These are phyloP conservation scores for Gonioctena quinquepunctata DNA, from an alignment of 1,140 invertebrate species.

Conservation along the genomic window DNA sequence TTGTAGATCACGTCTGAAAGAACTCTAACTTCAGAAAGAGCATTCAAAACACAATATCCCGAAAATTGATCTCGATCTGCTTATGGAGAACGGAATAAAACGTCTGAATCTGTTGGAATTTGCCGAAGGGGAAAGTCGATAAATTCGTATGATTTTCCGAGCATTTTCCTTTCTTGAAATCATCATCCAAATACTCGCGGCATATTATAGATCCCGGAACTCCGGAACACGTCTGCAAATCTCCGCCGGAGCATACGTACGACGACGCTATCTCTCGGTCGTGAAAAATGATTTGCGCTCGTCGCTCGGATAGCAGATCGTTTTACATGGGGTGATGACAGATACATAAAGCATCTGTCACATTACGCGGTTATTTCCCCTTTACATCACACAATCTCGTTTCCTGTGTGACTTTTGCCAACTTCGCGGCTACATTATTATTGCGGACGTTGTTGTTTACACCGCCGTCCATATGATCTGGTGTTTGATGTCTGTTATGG, in stretches of 20 bases:
- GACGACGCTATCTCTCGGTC: background rate
- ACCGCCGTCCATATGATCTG: background rate
- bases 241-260: background rate
- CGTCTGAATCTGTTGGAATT: no score
- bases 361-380: constrained; percentile 26
- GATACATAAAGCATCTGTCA: constrained; percentile 25
- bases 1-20: no score
- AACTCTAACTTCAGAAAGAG: no score
- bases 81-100: no score
- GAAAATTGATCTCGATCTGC: no score
- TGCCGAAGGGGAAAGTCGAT: no score
- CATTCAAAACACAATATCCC: no score
- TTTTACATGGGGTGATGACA: constrained; percentile 11
- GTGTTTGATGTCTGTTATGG: background rate
- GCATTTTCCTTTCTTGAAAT: no score
- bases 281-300: constrained; percentile 2
- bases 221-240: background rate
- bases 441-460: constrained; percentile 9
- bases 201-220: no score
- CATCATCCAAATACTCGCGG: no score
- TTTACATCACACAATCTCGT: constrained; percentile 19
- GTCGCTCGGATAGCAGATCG: background rate
- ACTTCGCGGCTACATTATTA: background rate
- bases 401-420: constrained; percentile 15
- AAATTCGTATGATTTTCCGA: no score